These are phyloP conservation scores for Ophiothrix spiculata DNA, from an alignment of 35 echinoderm and acorn worm genomes.

Conservation along the genomic window DNA sequence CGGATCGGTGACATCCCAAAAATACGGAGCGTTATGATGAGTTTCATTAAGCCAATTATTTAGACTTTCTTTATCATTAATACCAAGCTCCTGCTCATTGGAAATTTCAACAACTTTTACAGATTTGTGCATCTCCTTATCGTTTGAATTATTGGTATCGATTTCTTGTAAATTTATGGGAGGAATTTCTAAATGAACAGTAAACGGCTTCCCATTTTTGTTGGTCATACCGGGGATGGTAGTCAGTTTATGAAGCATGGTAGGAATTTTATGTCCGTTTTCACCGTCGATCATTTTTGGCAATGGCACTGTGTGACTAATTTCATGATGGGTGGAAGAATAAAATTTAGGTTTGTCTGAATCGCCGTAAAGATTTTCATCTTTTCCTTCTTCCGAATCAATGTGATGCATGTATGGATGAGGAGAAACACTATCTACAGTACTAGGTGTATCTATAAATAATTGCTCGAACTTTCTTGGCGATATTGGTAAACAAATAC, in stretches of 20 bases:
- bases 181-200: neutral
- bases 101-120: neutral
- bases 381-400: no score
- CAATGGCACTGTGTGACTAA: neutral
- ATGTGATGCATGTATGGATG: no score
- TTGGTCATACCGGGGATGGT: neutral
- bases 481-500: neutral
- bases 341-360: neutral
- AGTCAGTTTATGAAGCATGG: neutral
- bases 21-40: neutral
- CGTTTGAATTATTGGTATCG: neutral
- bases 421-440: no score
- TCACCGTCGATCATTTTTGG: neutral
- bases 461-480: neutral
- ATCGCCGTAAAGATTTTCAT: no score
- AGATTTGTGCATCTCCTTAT: neutral
- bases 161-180: neutral
- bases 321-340: neutral
- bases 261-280: neutral
- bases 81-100: neutral
- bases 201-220: neutral
- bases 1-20: neutral
- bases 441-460: neutral
- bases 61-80: neutral
- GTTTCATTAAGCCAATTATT: neutral